phyloP scores from a whole-genome alignment of 2,888 invertebrate genomes.

The Melanotus villosus region DNA sequence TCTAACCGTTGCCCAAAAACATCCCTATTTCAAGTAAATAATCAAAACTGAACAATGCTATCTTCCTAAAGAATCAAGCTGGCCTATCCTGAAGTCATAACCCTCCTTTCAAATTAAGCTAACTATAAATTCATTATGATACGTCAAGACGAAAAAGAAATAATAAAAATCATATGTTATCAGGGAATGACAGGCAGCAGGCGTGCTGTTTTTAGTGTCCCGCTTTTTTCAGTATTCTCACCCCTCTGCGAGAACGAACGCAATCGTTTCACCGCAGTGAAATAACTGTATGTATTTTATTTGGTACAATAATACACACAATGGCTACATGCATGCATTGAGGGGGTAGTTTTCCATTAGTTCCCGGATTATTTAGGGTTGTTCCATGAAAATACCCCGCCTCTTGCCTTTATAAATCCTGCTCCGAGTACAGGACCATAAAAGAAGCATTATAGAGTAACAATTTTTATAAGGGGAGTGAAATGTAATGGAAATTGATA shows the following conservation, averaged over 20 bases:
- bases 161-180: slow-evolving; percentile 43
- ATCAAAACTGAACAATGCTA: too few relatives aligned
- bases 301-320: slow-evolving; percentile 47
- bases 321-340: slow-evolving; percentile 46
- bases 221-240: slow-evolving; percentile 16
- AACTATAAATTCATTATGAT: slow-evolving; percentile 38
- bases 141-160: slow-evolving; percentile 9
- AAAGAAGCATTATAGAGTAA: slow-evolving; percentile 57
- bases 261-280: slow-evolving; percentile 46
- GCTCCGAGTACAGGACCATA: slow-evolving; percentile 51
- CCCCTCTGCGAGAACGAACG: slow-evolving; percentile 40
- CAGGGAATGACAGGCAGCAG: slow-evolving; percentile 36
- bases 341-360: slow-evolving; percentile 61
- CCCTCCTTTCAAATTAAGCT: slow-evolving; percentile 13
- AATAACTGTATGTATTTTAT: slow-evolving; percentile 49
- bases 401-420: slow-evolving; percentile 57
- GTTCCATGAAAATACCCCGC: slow-evolving; percentile 63
- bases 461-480: slow-evolving; percentile 52
- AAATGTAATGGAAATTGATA: slow-evolving; percentile 53
- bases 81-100: background rate
- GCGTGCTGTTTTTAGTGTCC: background rate
- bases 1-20: too few relatives aligned
- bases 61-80: background rate
- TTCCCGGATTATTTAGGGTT: slow-evolving; percentile 61
- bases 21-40: too few relatives aligned